These are phyloP conservation scores for Thalassophryne amazonica DNA, from an alignment of 2,797 vertebrate species.

Conservation along the genomic window DNA sequence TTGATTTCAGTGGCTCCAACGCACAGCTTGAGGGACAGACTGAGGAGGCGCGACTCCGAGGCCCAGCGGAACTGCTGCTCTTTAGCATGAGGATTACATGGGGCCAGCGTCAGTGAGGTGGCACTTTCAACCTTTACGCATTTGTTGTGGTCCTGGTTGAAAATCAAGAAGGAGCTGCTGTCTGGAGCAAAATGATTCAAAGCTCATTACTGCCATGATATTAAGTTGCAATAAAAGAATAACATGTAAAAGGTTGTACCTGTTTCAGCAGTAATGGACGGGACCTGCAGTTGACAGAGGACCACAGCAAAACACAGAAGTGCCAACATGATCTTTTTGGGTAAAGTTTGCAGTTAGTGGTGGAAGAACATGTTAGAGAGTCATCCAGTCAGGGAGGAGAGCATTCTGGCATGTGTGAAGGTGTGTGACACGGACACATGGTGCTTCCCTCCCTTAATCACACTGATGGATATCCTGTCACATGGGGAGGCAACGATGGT, in stretches of 20 bases:
- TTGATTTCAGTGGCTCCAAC: constrained; percentile 81
- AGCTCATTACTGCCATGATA: too few species aligned
- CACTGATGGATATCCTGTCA: constrained; percentile 89
- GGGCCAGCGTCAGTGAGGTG: constrained; percentile 64
- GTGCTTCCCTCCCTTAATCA: constrained; percentile 67
- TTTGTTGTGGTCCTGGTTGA: constrained; percentile 87
- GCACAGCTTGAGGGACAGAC: constrained; percentile 85
- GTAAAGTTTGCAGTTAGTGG: constrained; percentile 22
- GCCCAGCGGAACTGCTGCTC: constrained; percentile 92
- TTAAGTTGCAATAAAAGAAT: neutral
- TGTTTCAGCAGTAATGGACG: constrained; percentile 57
- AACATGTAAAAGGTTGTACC: constrained; percentile 56
- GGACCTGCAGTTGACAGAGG: constrained; percentile 63
- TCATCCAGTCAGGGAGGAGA: constrained; percentile 40
- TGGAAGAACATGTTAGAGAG: constrained; percentile 15
- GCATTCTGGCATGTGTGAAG: constrained; percentile 35
- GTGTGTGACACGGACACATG: constrained; percentile 64
- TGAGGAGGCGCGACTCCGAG: constrained; percentile 86
- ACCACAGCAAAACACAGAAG: constrained; percentile 54
- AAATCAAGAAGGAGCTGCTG: constrained; percentile 86
- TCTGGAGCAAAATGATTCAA: constrained; percentile 69
- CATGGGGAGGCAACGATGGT: constrained; percentile 66
- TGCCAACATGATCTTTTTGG: constrained; percentile 55
- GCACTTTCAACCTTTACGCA: constrained; percentile 79
- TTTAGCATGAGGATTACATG: constrained; percentile 76